These are phyloP conservation scores for Cyclina sinensis DNA, from an alignment of 1,140 invertebrate species.

Conservation along the genomic window DNA sequence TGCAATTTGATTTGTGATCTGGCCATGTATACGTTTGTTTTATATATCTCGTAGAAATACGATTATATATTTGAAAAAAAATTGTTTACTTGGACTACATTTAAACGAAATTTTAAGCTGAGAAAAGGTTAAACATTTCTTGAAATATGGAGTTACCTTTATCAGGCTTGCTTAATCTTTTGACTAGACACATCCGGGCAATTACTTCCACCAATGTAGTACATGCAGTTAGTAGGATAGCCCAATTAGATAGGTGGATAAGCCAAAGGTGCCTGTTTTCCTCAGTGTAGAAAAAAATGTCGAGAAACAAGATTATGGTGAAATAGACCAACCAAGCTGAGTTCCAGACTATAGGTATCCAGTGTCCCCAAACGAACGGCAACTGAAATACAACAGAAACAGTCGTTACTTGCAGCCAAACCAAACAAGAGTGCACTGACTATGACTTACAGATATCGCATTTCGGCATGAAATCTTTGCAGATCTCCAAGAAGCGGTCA, in stretches of 20 bases:
- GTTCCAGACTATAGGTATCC: constrained; percentile 6
- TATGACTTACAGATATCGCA: too few species aligned
- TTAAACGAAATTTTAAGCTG: too few species aligned
- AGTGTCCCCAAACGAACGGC: background rate
- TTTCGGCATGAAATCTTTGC: too few species aligned
- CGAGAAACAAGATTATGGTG: constrained; percentile 8
- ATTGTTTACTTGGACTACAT: too few species aligned
- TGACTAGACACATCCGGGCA: background rate
- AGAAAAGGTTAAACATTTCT: too few species aligned
- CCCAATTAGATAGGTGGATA: background rate
- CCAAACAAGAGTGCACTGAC: too few species aligned
- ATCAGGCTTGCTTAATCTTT: background rate
- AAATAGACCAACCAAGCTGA: constrained; percentile 1
- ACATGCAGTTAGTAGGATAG: background rate
- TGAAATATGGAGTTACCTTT: constrained; percentile 17
- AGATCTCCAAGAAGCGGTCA: too few species aligned
- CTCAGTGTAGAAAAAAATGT: background rate
- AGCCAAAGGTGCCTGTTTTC: background rate
- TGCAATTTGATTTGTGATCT: too few species aligned
- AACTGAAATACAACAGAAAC: constrained; percentile 7
- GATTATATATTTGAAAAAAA: too few species aligned
- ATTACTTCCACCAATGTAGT: background rate
- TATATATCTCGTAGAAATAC: too few species aligned
- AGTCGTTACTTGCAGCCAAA: background rate
- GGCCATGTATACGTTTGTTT: too few species aligned